phyloP scores from a whole-genome alignment of 2,888 invertebrate species.

The Pycnomerus fuliginosus region DNA sequence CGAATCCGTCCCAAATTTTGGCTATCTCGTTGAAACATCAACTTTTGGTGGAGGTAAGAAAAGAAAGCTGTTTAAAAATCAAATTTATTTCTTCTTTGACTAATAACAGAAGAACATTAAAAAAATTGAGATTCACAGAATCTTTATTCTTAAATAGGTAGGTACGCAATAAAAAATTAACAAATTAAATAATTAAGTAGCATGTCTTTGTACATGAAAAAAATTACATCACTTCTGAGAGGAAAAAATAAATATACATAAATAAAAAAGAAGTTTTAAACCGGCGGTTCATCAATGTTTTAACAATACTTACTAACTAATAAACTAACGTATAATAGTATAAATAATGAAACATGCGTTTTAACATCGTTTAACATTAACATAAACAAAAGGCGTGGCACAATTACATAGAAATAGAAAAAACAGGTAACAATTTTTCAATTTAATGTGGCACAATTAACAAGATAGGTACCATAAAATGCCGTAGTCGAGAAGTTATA shows the following conservation, averaged over 20 bases:
- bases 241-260: slow-evolving; percentile 45
- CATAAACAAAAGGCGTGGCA: slow-evolving; percentile 37
- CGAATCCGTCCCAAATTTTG: neutral
- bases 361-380: slow-evolving; percentile 33
- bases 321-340: slow-evolving; percentile 33
- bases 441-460: slow-evolving; percentile 37
- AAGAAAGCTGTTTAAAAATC: slow-evolving; percentile 31
- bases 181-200: slow-evolving; percentile 48
- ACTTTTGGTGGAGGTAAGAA: slow-evolving; percentile 13
- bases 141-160: slow-evolving; percentile 40
- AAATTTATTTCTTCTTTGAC: slow-evolving; percentile 36
- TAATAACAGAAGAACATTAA: slow-evolving; percentile 40
- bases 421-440: slow-evolving; percentile 36
- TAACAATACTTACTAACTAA: slow-evolving; percentile 39
- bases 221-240: slow-evolving; percentile 44
- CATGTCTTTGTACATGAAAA: slow-evolving; percentile 49
- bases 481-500: too few species aligned
- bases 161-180: slow-evolving; percentile 46
- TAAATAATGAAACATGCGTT: slow-evolving; percentile 34
- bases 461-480: too few species aligned
- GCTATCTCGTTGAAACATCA: neutral
- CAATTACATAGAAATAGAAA: slow-evolving; percentile 28
- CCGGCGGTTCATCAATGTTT: slow-evolving; percentile 29
- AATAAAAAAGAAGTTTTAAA: slow-evolving; percentile 37
- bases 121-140: slow-evolving; percentile 42